Conservation (phyloP, 2,113 vertebrate genomes). For the Tragelaphus scriptus region DNA sequence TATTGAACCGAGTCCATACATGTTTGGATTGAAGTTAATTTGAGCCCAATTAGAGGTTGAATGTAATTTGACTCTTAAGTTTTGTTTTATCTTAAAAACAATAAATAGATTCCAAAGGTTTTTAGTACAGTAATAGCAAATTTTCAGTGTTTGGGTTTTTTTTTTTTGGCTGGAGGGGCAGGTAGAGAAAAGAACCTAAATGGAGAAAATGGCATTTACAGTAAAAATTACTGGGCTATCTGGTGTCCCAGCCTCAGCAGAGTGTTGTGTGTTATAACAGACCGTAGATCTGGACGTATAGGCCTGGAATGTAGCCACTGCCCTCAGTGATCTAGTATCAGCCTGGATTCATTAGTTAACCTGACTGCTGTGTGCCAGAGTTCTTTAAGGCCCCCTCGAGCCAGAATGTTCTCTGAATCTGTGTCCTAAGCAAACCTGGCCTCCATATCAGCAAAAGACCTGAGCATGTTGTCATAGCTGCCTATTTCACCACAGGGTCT, state of each 20-base stretch:
- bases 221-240: neutral
- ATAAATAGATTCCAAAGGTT: neutral
- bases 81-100: neutral
- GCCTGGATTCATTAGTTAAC: no score
- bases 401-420: neutral
- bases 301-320: no score
- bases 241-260: neutral
- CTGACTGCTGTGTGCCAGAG: neutral
- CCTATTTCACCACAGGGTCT: constrained; percentile 74
- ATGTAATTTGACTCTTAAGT: neutral
- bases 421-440: neutral
- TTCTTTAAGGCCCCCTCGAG: neutral
- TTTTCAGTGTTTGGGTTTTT: neutral
- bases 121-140: neutral
- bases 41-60: neutral
- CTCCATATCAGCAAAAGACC: neutral
- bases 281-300: fast-evolving
- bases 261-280: neutral
- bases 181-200: neutral
- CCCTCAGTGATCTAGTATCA: fast-evolving
- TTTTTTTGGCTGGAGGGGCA: neutral
- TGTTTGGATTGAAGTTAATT: neutral
- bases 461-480: neutral
- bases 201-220: neutral
- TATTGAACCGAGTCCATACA: neutral